Base-by-base conservation (phyloP, 2,888 invertebrate species). In the Periphyllus acericola region DNA sequence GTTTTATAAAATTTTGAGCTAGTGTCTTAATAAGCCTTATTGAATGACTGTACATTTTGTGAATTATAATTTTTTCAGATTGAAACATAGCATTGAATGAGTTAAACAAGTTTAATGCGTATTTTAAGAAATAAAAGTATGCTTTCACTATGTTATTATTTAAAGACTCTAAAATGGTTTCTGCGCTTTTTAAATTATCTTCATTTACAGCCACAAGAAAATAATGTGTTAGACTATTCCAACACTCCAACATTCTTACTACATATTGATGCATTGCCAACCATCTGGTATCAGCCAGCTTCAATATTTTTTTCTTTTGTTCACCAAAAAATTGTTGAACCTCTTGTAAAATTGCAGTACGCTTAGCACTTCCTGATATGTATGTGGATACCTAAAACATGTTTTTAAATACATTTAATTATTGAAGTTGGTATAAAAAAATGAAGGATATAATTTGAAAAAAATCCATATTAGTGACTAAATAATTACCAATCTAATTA, bases 201-300 rank as follows among this genome's bases (percentile, higher is more conserved):
- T 66, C 66, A n/a, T 21, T n/a, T 66, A 66, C 66, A 66, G 66
- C 66, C n/a, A 66, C 66, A 21, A 66, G 66, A n/a, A 66, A 66
- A 66, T 66, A 66, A 40, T 75, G 74, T 40, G 74, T n/a, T 2
- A 75, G 11, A n/a, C 74, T 40, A 75, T 75, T 75, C 74, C 40
- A 75, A 11, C 40, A 75, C 4, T 36, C 40, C 11, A 75, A n/a
- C 74, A 75, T 75, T 9, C 40, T 21, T 75, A 75, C 74, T 11
- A 75, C 74, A 75, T 40, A 75, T 75, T 75, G 40, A n/a, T 75
- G 74, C n/a, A 75, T n/a, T 3, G 74, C 74, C 74, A 75, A 75
- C 74, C 74, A 75, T n/a, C 74, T 75, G 25, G 74, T 75, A 9
- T 74, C 74, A 21, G 74, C 74, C 21, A 74, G 9, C 74, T 36